These are phyloP conservation scores for Drosophila gaucha DNA, from an alignment of 2,888 invertebrate species.

Conservation along the genomic window DNA sequence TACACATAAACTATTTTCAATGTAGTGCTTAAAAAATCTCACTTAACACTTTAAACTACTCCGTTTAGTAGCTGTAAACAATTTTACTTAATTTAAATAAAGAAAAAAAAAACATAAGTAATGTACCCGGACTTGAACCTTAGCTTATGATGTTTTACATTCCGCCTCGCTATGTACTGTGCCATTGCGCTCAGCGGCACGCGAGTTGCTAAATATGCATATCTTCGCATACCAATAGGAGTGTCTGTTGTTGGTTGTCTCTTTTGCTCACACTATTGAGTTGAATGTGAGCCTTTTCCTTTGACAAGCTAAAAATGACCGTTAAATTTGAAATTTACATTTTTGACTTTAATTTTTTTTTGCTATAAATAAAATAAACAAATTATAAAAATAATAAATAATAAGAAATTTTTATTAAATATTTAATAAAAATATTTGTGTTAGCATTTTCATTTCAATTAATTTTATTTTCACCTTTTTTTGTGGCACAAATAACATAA, in stretches of 20 bases:
- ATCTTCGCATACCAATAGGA: neutral
- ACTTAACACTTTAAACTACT: conserved; percentile 13
- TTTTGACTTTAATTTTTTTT: neutral
- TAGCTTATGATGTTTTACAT: conserved; percentile 72
- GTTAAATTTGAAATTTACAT: conserved; percentile 3
- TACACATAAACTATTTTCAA: conserved; percentile 53
- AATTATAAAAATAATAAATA: neutral
- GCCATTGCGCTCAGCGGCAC: conserved; percentile 52
- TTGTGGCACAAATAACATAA: conserved; percentile 6
- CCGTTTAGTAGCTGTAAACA: conserved; percentile 30
- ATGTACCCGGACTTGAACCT: conserved; percentile 21
- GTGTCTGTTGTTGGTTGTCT: neutral
- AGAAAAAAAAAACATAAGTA: neutral
- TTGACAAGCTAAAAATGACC: neutral
- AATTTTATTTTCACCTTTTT: conserved; percentile 1
- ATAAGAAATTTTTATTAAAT: too few species aligned
- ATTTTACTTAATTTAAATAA: conserved; percentile 38
- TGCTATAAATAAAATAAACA: neutral
- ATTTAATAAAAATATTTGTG: neutral
- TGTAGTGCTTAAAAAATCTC: conserved; percentile 49
- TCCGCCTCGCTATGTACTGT: conserved; percentile 61
- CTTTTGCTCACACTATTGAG: conserved; percentile 1
- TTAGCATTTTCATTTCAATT: too few species aligned
- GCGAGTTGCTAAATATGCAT: fast-evolving
- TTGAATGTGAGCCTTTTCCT: neutral